Evolutionary conservation across 2,797 vertebrate species (phyloP), one percentile per base, ranked within the genome.

Genomic region (Hydrophis major): DNA sequence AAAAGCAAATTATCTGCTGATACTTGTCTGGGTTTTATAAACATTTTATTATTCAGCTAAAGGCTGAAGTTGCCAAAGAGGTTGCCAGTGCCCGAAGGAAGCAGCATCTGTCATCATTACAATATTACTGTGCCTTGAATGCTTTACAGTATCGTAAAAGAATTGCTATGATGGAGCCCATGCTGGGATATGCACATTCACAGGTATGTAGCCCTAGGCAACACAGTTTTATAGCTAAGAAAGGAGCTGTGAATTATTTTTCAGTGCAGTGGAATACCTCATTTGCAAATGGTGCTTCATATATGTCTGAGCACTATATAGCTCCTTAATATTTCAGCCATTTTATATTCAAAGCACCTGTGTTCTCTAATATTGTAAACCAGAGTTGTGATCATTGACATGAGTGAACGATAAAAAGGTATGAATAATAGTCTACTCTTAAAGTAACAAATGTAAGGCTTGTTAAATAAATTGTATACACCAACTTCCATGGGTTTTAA

Each of bases 101-200:
- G 95, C 99, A 99, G 97, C 99, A 99, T 95, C 98, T 99, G 93
- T 98, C 99, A 2, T 99, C 99, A 1, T 97, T 99, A 94, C 99
- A 99, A 93, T 99, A 99, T 96, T 99, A 99, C 96, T 99, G 99
- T 37, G 98, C 99, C 93, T 98, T 99, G 94, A 99, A 99, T 0
- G 99, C 99, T 2, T 98, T 99, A 94, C 99, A 99, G 98, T 98
- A 99, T 97, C 98, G 99, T 95, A 99, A 99, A 97, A 98, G 98
- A 93, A 97, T 98, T 27, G 99, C 99, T 53, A 99, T 99, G 99
- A 97, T 99, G 89, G 99, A 99, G 89, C 99, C 99, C 91, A 98
- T 99, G 98, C 97, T 99, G 0, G 99, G 99, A 92, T 99, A 99
- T 94, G 98, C 98, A 89, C 98, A 98, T 4, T 98, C 98, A 91